A percentile compares a stretch with the other conserved stretches of the same genome.
phyloP scores from a whole-genome alignment of 2,797 vertebrate genomes.

The Toxotes lorentzi region DNA sequence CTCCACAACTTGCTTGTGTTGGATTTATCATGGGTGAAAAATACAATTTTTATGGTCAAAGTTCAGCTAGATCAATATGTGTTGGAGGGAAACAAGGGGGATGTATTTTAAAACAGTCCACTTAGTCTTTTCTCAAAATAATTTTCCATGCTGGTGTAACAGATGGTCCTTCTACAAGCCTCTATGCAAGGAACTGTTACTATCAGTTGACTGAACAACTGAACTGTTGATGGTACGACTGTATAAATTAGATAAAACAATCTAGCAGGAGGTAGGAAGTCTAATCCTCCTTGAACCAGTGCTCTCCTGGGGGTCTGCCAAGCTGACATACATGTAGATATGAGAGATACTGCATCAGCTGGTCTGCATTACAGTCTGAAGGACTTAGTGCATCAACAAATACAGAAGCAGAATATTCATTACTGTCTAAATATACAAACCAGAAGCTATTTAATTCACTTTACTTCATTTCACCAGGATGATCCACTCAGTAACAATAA shows the following conservation, averaged over 20 bases:
- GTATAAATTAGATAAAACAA: not conserved
- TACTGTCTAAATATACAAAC: not conserved
- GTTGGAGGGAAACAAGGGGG: not conserved
- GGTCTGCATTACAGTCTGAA: not conserved
- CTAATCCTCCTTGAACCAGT: conserved; percentile 3
- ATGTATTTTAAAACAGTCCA: not conserved
- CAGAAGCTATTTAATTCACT: conserved; percentile 26
- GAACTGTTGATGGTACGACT: not conserved
- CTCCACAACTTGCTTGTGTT: not conserved
- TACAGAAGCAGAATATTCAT: not conserved
- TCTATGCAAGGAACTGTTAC: not conserved
- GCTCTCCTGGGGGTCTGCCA: not conserved
- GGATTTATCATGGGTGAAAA: not conserved
- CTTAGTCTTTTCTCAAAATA: not conserved
- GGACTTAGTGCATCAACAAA: not conserved
- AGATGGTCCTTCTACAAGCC: not conserved
- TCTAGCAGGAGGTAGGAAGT: conserved; percentile 16
- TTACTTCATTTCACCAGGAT: conserved; percentile 14
- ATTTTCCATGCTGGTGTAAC: conserved; percentile 5
- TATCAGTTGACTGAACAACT: conserved; percentile 10
- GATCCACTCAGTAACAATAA: conserved; percentile 13
- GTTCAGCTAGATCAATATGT: not conserved
- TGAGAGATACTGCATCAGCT: not conserved
- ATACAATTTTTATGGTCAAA: not conserved
- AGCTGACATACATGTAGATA: conserved; percentile 18